Conservation (phyloP, 37 sponge, comb jelly and placozoan species). For the Geodia barretti region DNA sequence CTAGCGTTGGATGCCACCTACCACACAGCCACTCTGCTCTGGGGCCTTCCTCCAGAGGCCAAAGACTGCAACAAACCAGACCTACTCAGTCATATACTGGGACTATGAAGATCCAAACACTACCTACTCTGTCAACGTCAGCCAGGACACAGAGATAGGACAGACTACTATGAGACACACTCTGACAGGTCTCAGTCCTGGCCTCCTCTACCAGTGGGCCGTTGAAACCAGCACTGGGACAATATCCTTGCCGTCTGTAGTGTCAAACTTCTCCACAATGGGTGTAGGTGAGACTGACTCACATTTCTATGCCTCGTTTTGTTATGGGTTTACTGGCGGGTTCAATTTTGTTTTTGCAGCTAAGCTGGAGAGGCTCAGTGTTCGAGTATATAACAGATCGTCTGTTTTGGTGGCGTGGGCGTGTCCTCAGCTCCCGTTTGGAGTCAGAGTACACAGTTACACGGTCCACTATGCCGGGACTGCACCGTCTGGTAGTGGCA, state of each 20-base stretch:
- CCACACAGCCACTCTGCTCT: not conserved
- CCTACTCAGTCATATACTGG: not conserved
- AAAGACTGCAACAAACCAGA: not conserved
- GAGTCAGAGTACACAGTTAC: not conserved
- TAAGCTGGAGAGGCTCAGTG: not conserved
- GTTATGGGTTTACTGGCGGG: not conserved
- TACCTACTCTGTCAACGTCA: not conserved
- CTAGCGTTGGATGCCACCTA: not conserved
- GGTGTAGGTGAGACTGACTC: not conserved
- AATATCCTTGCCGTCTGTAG: not conserved
- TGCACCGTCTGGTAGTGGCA: not conserved
- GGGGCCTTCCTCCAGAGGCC: not conserved
- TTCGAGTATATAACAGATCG: not conserved
- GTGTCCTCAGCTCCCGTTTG: not conserved
- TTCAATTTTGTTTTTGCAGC: not conserved
- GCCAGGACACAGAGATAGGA: not conserved
- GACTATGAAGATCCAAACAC: not conserved
- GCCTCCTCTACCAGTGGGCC: not conserved
- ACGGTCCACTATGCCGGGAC: not conserved
- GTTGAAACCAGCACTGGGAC: not conserved
- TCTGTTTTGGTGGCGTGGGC: not conserved
- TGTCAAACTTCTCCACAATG: not conserved
- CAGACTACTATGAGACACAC: not conserved
- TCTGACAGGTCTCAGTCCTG: not conserved
- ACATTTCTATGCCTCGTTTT: too few species aligned